phyloP scores from a whole-genome alignment of 2,888 invertebrate genomes.

The Limnephilus rhombicus region DNA sequence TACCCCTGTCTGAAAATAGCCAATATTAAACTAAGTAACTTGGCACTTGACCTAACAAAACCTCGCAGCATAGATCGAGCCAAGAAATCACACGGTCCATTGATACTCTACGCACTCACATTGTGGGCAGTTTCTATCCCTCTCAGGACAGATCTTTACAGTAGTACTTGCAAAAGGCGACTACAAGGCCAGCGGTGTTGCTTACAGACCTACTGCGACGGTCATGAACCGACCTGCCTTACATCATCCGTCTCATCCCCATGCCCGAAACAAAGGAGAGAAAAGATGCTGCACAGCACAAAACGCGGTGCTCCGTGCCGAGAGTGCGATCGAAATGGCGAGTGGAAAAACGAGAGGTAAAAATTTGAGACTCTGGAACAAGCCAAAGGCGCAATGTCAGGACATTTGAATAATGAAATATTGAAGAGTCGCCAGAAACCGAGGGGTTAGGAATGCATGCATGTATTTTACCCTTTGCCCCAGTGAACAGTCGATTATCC shows the following conservation, averaged over 20 bases:
- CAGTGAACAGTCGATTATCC: neutral
- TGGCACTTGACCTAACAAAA: neutral
- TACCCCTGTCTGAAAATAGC: neutral
- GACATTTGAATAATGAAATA: conserved; percentile 19
- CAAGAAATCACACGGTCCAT: neutral
- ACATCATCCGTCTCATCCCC: conserved; percentile 32
- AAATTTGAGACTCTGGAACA: conserved; percentile 13
- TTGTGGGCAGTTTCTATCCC: neutral
- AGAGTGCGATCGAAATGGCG: conserved; percentile 40
- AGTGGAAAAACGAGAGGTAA: conserved; percentile 30
- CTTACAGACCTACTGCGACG: conserved; percentile 44
- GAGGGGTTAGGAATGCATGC: neutral
- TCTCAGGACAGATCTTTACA: conserved; percentile 20
- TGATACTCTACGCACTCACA: neutral
- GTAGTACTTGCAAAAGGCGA: conserved; percentile 43
- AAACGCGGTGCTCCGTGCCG: neutral
- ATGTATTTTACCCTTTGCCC: neutral
- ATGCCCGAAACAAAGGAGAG: neutral
- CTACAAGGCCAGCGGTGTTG: conserved; percentile 49
- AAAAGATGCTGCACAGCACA: conserved; percentile 32
- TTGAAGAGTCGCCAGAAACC: neutral
- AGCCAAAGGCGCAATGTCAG: conserved; percentile 21
- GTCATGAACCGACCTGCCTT: conserved; percentile 43
- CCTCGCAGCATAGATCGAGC: neutral
- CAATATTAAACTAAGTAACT: neutral